Evolutionary conservation across 2,113 vertebrate genomes (phyloP), one percentile per base, ranked within the genome.

Genomic region (Chloebia gouldiae): DNA sequence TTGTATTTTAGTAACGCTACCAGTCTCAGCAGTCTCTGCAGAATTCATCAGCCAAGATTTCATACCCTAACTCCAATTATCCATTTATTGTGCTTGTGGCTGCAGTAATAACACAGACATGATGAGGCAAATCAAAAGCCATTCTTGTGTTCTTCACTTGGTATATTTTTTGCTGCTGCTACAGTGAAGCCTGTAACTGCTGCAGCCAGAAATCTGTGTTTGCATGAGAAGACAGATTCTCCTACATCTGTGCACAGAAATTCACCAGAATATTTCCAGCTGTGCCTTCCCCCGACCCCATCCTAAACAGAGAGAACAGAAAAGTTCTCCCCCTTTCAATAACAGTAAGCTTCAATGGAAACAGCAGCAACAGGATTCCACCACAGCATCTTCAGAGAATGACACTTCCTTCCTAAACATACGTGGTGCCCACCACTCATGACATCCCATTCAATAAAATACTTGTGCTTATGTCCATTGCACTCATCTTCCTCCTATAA

Each of bases 251-350:
- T 47, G 19, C 28, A 47, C 22, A 60, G 17, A 87, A 91, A 82
- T 53, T 44, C 51, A 54, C 31, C 15, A 40, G 60, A 72, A 56
- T 47, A 39, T 35, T 81, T 81, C 33, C 49, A 87, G 30, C 49
- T 76, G 35, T 61, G 68, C 8, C 50, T 37, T 49, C 1, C 10
- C 6, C 6, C 3, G 9, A 14, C 2, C 15, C 15, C 7, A 3
- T 71, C 54, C 30, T 70, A 39, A 88, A 33, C 27, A 66, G 5
- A 24, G 33, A 8, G 33, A 21, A 30, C 19, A 53, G 68, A 76
- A 80, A 53, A 40, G 22, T 47, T 53, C 3, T 40, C 13, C 10
- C 27, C 7, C 22, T 84, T 75, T 84, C 31, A 76, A 4, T 5
- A 64, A 39, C 9, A n/a, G 5, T 47, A 66, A 79, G 11, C 66